Percentiles rank a stretch among this genome's conserved stretches.
Conservation (phyloP, 2,888 invertebrate genomes). For the Hirtodrosophila trivittata region DNA sequence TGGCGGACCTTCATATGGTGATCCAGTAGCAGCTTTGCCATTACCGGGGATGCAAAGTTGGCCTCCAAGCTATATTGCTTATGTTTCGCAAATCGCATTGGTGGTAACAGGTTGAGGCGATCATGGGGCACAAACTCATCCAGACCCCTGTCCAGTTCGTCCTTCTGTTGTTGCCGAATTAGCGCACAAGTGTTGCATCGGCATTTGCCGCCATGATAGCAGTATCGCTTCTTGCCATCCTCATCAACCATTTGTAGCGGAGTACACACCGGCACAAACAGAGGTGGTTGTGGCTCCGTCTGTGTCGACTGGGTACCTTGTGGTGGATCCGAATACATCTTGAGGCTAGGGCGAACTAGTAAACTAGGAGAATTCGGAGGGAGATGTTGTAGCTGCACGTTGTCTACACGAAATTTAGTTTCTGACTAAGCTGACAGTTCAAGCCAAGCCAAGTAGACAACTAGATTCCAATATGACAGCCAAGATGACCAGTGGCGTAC, state of each 20-base stretch:
- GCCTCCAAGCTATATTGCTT: constrained; percentile 56
- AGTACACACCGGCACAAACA: constrained; percentile 32
- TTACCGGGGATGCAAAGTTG: constrained; percentile 26
- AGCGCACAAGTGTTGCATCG: constrained; percentile 42
- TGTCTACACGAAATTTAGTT: constrained; percentile 16
- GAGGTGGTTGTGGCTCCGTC: constrained; percentile 45
- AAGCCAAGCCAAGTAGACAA: too few species aligned
- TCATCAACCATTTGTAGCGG: constrained; percentile 67
- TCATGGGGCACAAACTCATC: constrained; percentile 35
- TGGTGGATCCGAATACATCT: constrained; percentile 50
- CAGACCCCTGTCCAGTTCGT: constrained; percentile 49
- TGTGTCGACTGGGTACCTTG: constrained; percentile 45
- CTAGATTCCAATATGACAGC: constrained; percentile 6
- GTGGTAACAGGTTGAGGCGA: constrained; percentile 43
- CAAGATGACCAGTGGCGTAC: neutral
- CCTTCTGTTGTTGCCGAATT: constrained; percentile 28
- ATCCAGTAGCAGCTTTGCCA: constrained; percentile 31
- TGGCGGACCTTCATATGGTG: constrained; percentile 48
- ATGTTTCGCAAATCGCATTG: constrained; percentile 53
- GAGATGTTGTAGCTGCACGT: constrained; percentile 1
- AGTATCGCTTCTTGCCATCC: constrained; percentile 57
- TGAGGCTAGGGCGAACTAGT: too few species aligned
- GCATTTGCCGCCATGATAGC: constrained; percentile 73
- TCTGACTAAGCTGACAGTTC: constrained; percentile 3
- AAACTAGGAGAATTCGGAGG: constrained; percentile 35